These are phyloP conservation scores for Megalops cyprinoides DNA, from an alignment of 2,797 vertebrate genomes.

Conservation along the genomic window DNA sequence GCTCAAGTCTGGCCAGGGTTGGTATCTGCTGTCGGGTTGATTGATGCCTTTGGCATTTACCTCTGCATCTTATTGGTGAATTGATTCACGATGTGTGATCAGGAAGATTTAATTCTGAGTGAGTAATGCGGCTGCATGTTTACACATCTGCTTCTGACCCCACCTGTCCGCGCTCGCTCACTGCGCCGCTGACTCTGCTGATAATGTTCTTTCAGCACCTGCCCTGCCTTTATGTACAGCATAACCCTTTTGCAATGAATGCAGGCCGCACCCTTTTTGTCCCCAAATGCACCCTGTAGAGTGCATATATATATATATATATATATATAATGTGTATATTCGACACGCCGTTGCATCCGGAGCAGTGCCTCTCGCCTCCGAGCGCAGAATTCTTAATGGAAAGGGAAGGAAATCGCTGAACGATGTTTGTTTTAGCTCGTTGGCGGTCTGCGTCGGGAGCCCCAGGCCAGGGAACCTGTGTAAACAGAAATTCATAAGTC, in stretches of 20 bases:
- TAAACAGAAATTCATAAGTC: constrained; percentile 4
- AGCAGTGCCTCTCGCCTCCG: not conserved
- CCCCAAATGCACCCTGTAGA: constrained; percentile 1
- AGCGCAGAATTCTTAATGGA: not conserved
- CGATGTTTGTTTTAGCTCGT: constrained; percentile 21
- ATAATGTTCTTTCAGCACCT: too few species aligned
- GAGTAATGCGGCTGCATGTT: too few species aligned
- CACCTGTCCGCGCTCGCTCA: too few species aligned
- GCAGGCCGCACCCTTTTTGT: not conserved
- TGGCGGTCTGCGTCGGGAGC: not conserved
- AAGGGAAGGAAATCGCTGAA: constrained; percentile 8
- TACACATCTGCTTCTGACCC: too few species aligned
- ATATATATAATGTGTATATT: too few species aligned
- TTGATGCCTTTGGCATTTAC: not conserved
- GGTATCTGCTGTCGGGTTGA: not conserved
- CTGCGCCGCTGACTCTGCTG: too few species aligned
- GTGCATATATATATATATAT: not conserved
- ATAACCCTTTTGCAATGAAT: too few species aligned
- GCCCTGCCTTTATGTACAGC: too few species aligned
- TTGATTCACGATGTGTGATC: not conserved
- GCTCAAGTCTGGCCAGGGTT: too few species aligned
- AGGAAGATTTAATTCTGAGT: not conserved
- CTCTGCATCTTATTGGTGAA: not conserved
- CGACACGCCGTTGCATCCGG: not conserved
- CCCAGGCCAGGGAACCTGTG: not conserved